These are phyloP conservation scores for Chaunax sp. DNA, from an alignment of 2,797 vertebrate genomes.

Conservation along the genomic window DNA sequence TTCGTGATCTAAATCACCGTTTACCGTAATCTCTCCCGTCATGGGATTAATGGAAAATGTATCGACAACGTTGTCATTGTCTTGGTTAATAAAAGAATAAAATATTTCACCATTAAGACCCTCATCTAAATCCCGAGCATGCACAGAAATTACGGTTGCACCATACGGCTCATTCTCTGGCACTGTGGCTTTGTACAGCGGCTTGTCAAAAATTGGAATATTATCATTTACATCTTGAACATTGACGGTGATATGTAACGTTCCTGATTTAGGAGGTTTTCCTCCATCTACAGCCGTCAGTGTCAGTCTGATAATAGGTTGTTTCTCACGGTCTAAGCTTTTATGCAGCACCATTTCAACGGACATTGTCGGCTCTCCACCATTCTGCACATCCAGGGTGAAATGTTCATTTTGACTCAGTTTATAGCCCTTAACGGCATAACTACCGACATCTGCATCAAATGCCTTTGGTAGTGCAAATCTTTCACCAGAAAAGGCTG, in stretches of 20 bases:
- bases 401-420: conserved; percentile 89
- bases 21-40: conserved; percentile 87
- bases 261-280: conserved; percentile 86
- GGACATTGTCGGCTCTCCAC: conserved; percentile 84
- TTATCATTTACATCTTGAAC: conserved; percentile 89
- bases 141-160: conserved; percentile 83
- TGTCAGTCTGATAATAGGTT: conserved; percentile 81
- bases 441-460: conserved; percentile 88
- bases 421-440: conserved; percentile 88
- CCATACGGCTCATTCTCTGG: conserved; percentile 83
- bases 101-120: conserved; percentile 87
- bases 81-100: conserved; percentile 89
- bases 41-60: conserved; percentile 84
- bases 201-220: conserved; percentile 67
- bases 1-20: conserved; percentile 88
- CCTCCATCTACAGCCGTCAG: conserved; percentile 91
- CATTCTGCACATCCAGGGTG: conserved; percentile 86
- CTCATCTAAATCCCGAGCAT: conserved; percentile 89
- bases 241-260: conserved; percentile 83
- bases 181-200: conserved; percentile 80
- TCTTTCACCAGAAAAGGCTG: conserved; percentile 83
- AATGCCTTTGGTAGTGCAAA: conserved; percentile 87
- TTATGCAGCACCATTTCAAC: conserved; percentile 90
- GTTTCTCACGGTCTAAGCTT: conserved; percentile 89
- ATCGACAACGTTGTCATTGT: conserved; percentile 82